Percentiles rank a stretch among this genome's conserved stretches.
Evolutionary conservation across 2,797 vertebrate species (phyloP).

Genomic region (Oophaga sylvatica): DNA sequence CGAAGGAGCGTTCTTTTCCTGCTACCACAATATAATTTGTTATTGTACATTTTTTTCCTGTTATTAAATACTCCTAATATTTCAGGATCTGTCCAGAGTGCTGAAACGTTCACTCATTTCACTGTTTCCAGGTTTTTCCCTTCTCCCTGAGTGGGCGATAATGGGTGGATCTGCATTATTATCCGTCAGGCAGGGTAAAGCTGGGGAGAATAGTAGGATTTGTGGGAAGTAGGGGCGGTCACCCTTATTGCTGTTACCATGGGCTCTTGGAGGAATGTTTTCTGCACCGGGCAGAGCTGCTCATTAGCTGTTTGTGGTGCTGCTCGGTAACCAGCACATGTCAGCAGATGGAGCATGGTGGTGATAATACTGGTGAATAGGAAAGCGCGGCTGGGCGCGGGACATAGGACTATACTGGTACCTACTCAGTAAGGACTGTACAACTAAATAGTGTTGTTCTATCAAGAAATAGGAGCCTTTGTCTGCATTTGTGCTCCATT

Average conservation of each 20-base stretch:
- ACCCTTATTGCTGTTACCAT: slow-evolving; percentile 25
- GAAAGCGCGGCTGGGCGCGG: not conserved
- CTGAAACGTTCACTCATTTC: slow-evolving; percentile 5
- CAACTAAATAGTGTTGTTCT: not conserved
- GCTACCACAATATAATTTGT: too few species aligned
- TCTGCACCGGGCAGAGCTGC: slow-evolving; percentile 14
- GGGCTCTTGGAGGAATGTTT: slow-evolving; percentile 18
- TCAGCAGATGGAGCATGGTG: not conserved
- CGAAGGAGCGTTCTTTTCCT: too few species aligned
- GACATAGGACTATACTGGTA: not conserved
- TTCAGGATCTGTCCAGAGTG: slow-evolving; percentile 42
- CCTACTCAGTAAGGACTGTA: not conserved
- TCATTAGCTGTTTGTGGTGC: not conserved
- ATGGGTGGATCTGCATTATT: slow-evolving; percentile 16
- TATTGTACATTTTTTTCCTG: too few species aligned
- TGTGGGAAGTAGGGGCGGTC: slow-evolving; percentile 25
- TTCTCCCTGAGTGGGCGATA: slow-evolving; percentile 2
- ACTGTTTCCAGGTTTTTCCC: not conserved
- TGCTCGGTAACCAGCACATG: slow-evolving; percentile 2
- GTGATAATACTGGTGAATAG: not conserved
- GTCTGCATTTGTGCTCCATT: slow-evolving; percentile 10
- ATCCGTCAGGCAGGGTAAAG: not conserved
- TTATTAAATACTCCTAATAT: not conserved
- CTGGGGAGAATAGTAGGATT: not conserved
- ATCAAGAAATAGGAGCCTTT: not conserved